Percentiles rank a stretch among this genome's conserved stretches.
Evolutionary conservation across 2,797 vertebrate species (phyloP).

Genomic region (Poecilia gillii): DNA sequence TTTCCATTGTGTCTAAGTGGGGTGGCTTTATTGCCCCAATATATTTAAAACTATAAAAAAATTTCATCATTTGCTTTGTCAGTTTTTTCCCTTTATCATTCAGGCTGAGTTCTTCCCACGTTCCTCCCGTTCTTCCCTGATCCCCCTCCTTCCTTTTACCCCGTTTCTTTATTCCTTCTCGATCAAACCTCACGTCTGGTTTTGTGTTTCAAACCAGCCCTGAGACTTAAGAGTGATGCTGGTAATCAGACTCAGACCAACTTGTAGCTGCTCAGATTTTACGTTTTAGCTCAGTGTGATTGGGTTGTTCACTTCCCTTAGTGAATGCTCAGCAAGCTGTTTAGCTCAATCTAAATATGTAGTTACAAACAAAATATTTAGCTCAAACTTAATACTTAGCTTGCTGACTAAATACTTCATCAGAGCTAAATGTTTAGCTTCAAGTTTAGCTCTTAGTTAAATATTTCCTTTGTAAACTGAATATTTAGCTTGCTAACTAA

Average conservation of each 20-base stretch:
- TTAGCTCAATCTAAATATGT: no score
- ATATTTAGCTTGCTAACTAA: background rate
- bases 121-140: background rate
- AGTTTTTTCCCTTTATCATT: background rate
- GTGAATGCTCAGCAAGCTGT: background rate
- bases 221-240: conserved; percentile 66
- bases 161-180: conserved; percentile 18
- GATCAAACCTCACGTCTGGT: conserved; percentile 59
- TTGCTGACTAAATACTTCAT: background rate
- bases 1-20: conserved; percentile 28
- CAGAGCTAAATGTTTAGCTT: background rate
- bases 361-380: no score
- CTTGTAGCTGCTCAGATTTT: conserved; percentile 7
- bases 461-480: background rate
- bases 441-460: background rate
- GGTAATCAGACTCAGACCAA: conserved; percentile 63
- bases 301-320: background rate
- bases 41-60: background rate
- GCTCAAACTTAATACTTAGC: no score
- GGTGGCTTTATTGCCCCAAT: conserved; percentile 9
- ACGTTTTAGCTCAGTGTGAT: background rate
- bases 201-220: conserved; percentile 52
- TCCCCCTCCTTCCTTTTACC: background rate
- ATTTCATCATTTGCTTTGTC: background rate
- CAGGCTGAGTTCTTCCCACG: background rate